Evolutionary conservation across 37 sponge, comb jelly and placozoan genomes (phyloP).

Genomic region (Halisarca cf. caerulea): DNA sequence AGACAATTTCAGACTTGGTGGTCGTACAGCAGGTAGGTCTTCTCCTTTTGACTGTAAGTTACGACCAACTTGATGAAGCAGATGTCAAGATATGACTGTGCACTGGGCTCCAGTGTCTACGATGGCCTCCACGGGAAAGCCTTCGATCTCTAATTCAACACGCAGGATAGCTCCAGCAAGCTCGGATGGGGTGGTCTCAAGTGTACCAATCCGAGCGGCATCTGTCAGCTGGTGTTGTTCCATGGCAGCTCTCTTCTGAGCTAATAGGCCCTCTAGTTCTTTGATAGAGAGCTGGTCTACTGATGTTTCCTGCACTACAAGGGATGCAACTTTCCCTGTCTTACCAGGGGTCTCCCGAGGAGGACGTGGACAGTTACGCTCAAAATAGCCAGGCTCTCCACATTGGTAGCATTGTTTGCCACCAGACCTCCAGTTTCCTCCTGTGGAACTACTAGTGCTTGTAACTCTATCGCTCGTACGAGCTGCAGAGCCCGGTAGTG

Average conservation of each 20-base stretch:
- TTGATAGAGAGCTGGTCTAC: neutral
- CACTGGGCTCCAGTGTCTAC: slow-evolving; percentile 26
- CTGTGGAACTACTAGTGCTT: neutral
- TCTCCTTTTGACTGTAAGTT: neutral
- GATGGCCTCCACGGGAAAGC: slow-evolving; percentile 23
- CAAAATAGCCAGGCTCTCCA: neutral
- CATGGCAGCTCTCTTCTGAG: neutral
- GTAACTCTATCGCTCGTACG: neutral
- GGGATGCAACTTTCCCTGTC: neutral
- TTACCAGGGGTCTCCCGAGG: slow-evolving; percentile 11
- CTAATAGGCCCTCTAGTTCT: neutral
- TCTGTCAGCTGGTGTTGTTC: neutral
- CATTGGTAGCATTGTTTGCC: neutral
- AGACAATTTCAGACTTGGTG: slow-evolving; percentile 10
- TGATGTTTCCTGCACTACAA: neutral
- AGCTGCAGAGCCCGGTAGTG: neutral
- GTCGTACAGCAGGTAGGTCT: neutral
- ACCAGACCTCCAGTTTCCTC: neutral
- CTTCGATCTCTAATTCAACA: neutral
- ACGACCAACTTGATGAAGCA: neutral
- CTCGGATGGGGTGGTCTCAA: neutral
- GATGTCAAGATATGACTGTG: slow-evolving; percentile 10
- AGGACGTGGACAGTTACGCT: slow-evolving; percentile 1
- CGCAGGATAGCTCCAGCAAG: neutral
- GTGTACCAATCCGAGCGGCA: neutral